Evolutionary conservation across 2,797 vertebrate species (phyloP).

Genomic region (Poeciliopsis infans): DNA sequence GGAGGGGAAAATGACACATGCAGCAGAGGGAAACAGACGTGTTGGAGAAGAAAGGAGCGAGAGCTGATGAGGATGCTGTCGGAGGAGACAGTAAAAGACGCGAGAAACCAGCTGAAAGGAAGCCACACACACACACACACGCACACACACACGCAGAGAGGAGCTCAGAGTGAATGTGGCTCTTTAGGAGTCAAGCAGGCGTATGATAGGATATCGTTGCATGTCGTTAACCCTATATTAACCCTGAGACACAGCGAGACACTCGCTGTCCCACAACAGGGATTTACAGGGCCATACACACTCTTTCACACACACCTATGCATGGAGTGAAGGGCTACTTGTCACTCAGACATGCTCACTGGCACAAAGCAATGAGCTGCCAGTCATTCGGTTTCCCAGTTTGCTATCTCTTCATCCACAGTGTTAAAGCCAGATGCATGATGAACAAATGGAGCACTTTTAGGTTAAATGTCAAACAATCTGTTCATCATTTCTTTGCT

Average conservation of each 20-base stretch:
- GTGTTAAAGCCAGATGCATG: background rate
- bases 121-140: conserved; percentile 23
- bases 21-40: conserved; percentile 10
- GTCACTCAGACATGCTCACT: conserved; percentile 52
- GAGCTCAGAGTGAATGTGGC: conserved; percentile 69
- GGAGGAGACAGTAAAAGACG: conserved; percentile 46
- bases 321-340: conserved; percentile 26
- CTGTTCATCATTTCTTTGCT: background rate
- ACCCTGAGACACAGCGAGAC: conserved; percentile 72
- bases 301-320: conserved; percentile 29
- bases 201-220: conserved; percentile 86
- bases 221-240: conserved; percentile 84
- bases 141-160: conserved; percentile 31
- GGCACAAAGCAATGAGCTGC: conserved; percentile 40
- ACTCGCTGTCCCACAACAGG: conserved; percentile 65
- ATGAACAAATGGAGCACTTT: background rate
- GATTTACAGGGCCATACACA: conserved; percentile 82
- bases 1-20: conserved; percentile 13
- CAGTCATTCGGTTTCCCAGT: conserved; percentile 28
- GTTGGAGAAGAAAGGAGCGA: conserved; percentile 30
- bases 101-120: conserved; percentile 45
- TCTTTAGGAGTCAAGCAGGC: conserved; percentile 89
- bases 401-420: conserved; percentile 16
- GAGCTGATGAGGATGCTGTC: conserved; percentile 37
- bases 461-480: background rate